Base-by-base conservation (phyloP, 2,888 invertebrate genomes). In the Lutraria lutraria region DNA sequence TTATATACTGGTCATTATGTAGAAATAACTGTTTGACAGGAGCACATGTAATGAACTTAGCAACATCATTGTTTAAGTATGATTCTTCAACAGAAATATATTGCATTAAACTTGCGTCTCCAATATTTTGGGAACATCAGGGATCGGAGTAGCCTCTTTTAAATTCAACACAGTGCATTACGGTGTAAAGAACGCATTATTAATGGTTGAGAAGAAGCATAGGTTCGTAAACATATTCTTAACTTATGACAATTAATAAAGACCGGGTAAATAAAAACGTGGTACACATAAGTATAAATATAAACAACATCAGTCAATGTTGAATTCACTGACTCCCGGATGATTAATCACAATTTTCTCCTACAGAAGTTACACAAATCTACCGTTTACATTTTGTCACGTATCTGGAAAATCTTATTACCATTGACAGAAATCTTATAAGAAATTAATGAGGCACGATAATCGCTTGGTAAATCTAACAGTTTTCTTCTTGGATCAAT, bases 301-400 rank as follows among this genome's bases (percentile, higher is more conserved):
- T 56, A 2, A 15, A 56, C 19, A 56, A 56, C 56, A 56, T 16
- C 13, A 56, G 0, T 56, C 19, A 16, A 15, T 56, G 56, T 63
- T 10, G n/a, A 3, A n/a, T 63, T 63, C 12, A n/a, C 8, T n/a
- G n/a, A 63, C 63, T 10, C 63, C 19, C 4, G 10, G 21, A 21
- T 63, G 21, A 63, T 63, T 63, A n/a, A 63, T 63, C 19, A 19
- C 63, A 63, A 63, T 63, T 63, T 63, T 63, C 63, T n/a, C n/a
- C 63, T 10, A n/a, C 8, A 63, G n/a, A 63, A 63, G 1, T 3
- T 10, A 19, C 43, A 43, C 43, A 21, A 80, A 29, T 29, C 3
- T 72, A 13, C 72, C 10, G 10, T 72, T 31, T 31, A 72, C 31
- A 29, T 6, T 29, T 72, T 72, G n/a, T 19, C 82, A 84, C 19